Percentiles rank a stretch among this genome's conserved stretches.
Conservation (phyloP, 2,113 vertebrate genomes). For the Corythaixoides concolor region DNA sequence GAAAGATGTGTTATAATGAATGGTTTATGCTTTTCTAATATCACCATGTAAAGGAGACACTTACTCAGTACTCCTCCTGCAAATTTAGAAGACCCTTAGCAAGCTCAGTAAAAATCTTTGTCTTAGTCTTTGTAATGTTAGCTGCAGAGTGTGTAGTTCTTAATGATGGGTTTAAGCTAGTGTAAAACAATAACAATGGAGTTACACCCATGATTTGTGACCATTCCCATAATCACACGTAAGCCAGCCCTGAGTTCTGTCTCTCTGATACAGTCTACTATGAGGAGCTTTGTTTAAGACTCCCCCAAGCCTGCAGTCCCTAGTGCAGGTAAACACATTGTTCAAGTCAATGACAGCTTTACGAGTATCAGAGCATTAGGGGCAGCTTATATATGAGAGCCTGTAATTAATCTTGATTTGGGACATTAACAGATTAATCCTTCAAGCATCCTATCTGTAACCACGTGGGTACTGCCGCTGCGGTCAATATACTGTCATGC, state of each 20-base stretch:
- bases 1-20: background rate
- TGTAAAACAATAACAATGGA: background rate
- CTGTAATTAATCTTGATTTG: background rate
- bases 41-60: background rate
- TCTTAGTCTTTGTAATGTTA: background rate
- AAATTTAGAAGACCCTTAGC: constrained; percentile 1
- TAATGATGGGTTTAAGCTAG: background rate
- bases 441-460: background rate
- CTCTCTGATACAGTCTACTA: background rate
- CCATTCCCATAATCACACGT: background rate
- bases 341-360: background rate
- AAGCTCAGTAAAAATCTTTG: background rate
- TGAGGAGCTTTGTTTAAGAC: background rate
- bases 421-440: background rate
- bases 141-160: background rate
- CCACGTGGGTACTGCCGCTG: rapidly evolving
- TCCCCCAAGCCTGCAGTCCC: background rate
- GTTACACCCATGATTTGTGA: background rate
- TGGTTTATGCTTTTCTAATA: constrained; percentile 9
- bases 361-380: background rate
- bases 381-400: background rate
- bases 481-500: background rate
- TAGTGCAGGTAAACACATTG: background rate
- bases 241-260: background rate
- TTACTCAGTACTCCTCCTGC: background rate